Base-by-base conservation (phyloP, 2,113 vertebrate genomes). In the Lipophrys pholis region DNA sequence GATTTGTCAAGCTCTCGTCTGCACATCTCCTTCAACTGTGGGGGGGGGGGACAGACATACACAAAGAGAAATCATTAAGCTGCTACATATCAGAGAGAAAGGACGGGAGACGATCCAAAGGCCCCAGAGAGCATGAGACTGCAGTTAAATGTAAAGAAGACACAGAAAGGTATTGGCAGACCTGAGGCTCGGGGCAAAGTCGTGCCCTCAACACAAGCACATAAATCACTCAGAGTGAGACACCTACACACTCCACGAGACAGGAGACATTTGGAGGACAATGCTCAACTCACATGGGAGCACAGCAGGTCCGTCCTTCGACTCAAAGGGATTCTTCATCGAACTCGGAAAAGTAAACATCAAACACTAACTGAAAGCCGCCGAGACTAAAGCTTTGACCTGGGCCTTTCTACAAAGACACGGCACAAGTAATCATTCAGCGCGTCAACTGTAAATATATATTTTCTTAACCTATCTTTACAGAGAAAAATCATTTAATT, bases 1-100 rank as follows among this genome's bases (percentile, higher is more conserved):
- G 98, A 97, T 69, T 99, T 99, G 83, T 99, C 97, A 0, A 99
- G 94, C 61, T 99, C 98, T 81, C 98, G 93, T 14, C 97, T 93
- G 84, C 98, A 99, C 97, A 99, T 98, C 91, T 99, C 98, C 86
- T 99, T 99, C 80, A 99, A 90, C 98, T 99, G 93, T 61, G 49
- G 58, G 78, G 11, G 93, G 57, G 46, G 56, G 78, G 58, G 9
- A 67, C 39, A 73, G 53, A 78, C 35, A 73, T 49, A 69, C 64
- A 81, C 30, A 82, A 36, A 74, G 16, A 57, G 11, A 69, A 30
- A 74, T 11, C 67, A 67, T 75, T 17, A 69, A 38, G 51, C 36
- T 49, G 40, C 59, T 68, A 54, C 42, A 73, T 17, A 59, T 73
- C 63, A 77, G 40, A 73, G 50, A 69, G 60, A n/a, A 74, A 84